These are phyloP conservation scores for Leistus spinibarbis DNA, from an alignment of 2,888 invertebrate genomes.

Conservation along the genomic window DNA sequence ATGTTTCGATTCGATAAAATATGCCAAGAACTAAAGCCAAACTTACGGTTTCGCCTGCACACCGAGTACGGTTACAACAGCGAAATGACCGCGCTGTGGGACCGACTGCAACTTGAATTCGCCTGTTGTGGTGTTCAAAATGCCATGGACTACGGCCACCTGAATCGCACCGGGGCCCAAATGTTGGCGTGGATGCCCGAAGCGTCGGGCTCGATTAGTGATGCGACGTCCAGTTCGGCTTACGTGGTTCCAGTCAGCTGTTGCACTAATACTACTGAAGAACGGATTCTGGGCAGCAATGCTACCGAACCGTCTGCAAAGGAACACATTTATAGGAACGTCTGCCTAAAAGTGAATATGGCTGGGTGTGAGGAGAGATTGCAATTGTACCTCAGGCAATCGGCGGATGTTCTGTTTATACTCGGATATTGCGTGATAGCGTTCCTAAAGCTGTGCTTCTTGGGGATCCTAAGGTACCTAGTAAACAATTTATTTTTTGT, in stretches of 20 bases:
- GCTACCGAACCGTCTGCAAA: conserved; percentile 41
- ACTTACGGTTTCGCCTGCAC: conserved; percentile 62
- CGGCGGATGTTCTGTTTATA: conserved; percentile 78
- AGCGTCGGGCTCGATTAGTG: conserved; percentile 51
- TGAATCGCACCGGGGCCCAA: conserved; percentile 31
- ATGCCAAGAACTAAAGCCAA: conserved; percentile 74
- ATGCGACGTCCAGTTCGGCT: conserved; percentile 43
- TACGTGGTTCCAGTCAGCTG: conserved; percentile 32
- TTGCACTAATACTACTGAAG: conserved; percentile 23
- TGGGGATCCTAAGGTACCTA: conserved; percentile 73
- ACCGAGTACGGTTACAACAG: conserved; percentile 75
- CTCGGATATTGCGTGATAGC: conserved; percentile 88
- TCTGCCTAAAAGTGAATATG: conserved; percentile 55
- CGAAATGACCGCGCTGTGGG: conserved; percentile 79
- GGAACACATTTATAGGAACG: conserved; percentile 20
- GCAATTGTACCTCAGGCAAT: conserved; percentile 75
- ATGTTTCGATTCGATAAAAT: conserved; percentile 79
- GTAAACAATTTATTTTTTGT: too few species aligned
- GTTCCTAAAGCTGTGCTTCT: conserved; percentile 87
- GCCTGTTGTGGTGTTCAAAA: conserved; percentile 76
- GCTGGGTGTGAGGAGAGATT: conserved; percentile 77
- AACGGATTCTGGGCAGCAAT: conserved; percentile 24
- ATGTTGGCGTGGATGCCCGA: conserved; percentile 49
- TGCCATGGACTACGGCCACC: conserved; percentile 45
- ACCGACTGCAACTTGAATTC: conserved; percentile 74